Evolutionary conservation across 2,888 invertebrate species (phyloP), one percentile per base, ranked within the genome.

Genomic region (Zaprionus lineosus): DNA sequence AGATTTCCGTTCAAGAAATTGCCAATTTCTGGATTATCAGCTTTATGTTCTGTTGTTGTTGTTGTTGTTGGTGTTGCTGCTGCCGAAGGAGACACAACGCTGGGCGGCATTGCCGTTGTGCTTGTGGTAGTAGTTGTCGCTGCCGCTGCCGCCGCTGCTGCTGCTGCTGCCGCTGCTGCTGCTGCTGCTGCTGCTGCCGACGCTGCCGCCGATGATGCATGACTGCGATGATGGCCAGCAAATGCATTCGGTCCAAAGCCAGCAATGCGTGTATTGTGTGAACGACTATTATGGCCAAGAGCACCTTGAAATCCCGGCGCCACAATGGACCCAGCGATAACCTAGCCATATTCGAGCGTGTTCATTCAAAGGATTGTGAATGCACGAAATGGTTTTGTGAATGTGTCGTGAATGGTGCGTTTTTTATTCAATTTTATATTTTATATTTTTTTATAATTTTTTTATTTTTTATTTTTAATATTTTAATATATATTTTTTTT

Each of bases 271-370:
- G 88, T 70, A 73, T 85, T 87, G 66, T 88, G 88, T 39, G 89
- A 79, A 53, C 88, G 88, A 72, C 78, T 88, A 63, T 88, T 88
- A 60, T 89, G 87, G 51, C 87, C 78, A 57, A 89, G 74, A 28
- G 88, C 89, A 57, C 89, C 87, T 64, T 88, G 78, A 72, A 89
- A 89, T 84, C 88, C 88, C 36, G 88, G 89, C 52, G 88, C 88
- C 52, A 89, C 87, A 72, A 89, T 88, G 31, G 89, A 89, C 63
- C 89, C 89, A 65, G 89, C 88, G 64, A 89, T 88, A 64, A 89
- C 85, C 88, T 89, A 9, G 44, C 47, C 71, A 50, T 48, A 40
- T n/a, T 37, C 14, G 9, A 11, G 62, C 46, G 34, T 47, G 40
- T 56, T 61, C 68, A 60, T 63, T 48, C 31, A 57, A 51, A 43